Percentiles rank a stretch among this genome's conserved stretches.
Conservation (phyloP, 1,140 invertebrate species). For the Trypoxylus dichotomus region DNA sequence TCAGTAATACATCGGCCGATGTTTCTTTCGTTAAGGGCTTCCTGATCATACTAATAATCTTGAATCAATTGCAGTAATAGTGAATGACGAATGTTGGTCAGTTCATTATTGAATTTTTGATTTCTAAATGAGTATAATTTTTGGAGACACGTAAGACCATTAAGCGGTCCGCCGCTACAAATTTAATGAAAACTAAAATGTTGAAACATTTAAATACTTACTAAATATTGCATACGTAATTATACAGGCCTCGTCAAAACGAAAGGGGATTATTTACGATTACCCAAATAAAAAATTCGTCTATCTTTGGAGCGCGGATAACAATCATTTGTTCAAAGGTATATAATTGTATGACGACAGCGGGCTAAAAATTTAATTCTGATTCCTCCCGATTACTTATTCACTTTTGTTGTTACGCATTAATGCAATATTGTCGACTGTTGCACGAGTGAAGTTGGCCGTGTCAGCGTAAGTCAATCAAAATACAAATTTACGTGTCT, state of each 20-base stretch:
- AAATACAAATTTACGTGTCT: slow-evolving; percentile 11
- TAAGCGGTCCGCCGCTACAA: background rate
- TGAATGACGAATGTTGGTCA: background rate
- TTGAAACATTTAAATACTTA: background rate
- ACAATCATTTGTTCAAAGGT: background rate
- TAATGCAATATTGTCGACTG: background rate
- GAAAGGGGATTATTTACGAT: background rate
- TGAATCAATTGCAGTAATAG: background rate
- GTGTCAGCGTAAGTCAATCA: slow-evolving; percentile 3
- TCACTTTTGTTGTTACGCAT: background rate
- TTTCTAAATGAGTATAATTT: background rate
- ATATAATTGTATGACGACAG: background rate
- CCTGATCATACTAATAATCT: background rate
- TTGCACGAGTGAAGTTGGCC: background rate
- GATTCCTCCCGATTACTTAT: background rate
- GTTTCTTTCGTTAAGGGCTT: background rate
- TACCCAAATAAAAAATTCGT: background rate
- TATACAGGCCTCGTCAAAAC: background rate
- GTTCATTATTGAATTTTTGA: background rate
- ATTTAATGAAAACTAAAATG: slow-evolving; percentile 17
- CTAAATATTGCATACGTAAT: background rate
- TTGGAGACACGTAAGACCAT: background rate
- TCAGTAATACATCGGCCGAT: background rate
- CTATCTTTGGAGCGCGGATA: background rate
- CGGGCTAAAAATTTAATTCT: background rate